phyloP scores from a whole-genome alignment of 2,797 vertebrate genomes.

The Mionectes olivaceus region DNA sequence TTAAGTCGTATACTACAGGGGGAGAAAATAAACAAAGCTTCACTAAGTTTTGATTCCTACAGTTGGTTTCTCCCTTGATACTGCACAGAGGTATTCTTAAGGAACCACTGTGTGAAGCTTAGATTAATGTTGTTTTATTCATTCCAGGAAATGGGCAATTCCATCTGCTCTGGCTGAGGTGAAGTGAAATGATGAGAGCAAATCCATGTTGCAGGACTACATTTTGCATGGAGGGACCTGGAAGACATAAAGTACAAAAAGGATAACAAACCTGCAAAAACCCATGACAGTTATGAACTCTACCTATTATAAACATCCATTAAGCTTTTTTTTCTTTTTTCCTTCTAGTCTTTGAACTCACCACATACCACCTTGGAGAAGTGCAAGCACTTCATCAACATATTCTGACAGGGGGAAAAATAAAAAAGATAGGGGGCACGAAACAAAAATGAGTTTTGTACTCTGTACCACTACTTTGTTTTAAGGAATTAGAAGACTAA shows the following conservation, averaged over 20 bases:
- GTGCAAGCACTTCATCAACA: background rate
- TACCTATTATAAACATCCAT: background rate
- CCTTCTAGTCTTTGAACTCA: slow-evolving; percentile 1
- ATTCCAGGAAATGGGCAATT: background rate
- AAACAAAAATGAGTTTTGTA: slow-evolving; percentile 33
- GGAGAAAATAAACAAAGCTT: background rate
- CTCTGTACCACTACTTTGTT: background rate
- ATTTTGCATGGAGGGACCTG: background rate
- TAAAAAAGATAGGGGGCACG: background rate
- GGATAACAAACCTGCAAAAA: background rate
- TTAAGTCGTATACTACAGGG: background rate
- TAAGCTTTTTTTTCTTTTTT: background rate
- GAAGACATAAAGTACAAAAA: background rate
- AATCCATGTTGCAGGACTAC: background rate
- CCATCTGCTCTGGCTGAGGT: background rate
- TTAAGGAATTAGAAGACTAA: slow-evolving; percentile 66
- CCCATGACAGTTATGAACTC: background rate
- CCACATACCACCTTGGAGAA: background rate
- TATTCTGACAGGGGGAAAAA: background rate
- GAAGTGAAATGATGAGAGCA: background rate
- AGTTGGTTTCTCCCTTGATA: background rate
- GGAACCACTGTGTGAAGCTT: background rate
- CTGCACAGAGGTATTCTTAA: background rate
- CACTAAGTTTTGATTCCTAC: background rate
- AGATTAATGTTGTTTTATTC: background rate